Conservation (phyloP, 2,113 vertebrate species). For the Rhinopomastus cyanomelas region DNA sequence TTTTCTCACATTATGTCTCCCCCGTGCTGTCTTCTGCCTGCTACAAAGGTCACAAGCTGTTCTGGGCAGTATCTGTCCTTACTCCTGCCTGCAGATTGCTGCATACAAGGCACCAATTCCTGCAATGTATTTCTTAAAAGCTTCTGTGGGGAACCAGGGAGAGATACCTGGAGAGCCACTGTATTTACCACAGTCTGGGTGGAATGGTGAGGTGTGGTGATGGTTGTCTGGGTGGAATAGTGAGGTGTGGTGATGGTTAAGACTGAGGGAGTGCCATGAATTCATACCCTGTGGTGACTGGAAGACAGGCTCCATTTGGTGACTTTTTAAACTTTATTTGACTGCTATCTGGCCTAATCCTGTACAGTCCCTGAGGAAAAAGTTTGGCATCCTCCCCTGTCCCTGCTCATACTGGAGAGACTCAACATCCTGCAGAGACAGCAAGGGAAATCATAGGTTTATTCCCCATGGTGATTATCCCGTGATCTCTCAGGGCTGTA, state of each 20-base stretch:
- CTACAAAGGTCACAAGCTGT: not conserved
- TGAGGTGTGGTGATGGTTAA: not conserved
- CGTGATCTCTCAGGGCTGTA: slow-evolving; percentile 33
- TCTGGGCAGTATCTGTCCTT: not conserved
- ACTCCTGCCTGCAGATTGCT: not conserved
- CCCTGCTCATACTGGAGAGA: not conserved
- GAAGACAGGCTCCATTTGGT: not conserved
- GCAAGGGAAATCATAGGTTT: slow-evolving; percentile 51
- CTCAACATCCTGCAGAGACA: not conserved
- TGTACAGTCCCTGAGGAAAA: not conserved
- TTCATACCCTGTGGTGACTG: not conserved
- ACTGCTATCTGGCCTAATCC: not conserved
- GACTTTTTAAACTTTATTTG: not conserved
- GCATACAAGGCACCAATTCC: not conserved
- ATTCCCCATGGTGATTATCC: slow-evolving; percentile 55
- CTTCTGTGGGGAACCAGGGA: not conserved
- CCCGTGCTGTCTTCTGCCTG: not conserved
- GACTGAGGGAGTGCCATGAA: not conserved
- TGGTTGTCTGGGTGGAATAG: not conserved
- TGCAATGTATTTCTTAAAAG: not conserved
- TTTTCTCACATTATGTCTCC: slow-evolving; percentile 9
- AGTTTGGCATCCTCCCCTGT: not conserved
- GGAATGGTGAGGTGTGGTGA: not conserved
- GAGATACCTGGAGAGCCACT: not conserved
- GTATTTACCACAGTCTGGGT: not conserved